A percentile compares a stretch with the other conserved stretches of the same genome.
Evolutionary conservation across 2,797 vertebrate species (phyloP).

Genomic region (Coilia nasus): DNA sequence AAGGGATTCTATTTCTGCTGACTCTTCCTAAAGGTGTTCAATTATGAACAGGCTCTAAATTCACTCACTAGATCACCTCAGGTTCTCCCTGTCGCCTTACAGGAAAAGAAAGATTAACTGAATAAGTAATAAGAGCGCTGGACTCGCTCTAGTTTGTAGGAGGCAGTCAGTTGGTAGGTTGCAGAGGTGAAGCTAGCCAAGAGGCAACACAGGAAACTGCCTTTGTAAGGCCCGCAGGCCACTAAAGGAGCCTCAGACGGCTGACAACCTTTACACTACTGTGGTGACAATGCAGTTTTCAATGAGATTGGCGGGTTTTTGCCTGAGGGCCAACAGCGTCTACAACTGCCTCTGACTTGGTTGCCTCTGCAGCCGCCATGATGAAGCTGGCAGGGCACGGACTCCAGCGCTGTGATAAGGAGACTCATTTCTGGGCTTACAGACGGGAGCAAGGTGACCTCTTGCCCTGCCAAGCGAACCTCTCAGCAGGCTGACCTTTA

Average conservation of each 20-base stretch:
- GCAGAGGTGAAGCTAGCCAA: no score
- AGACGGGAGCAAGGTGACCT: neutral
- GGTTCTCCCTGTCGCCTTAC: neutral
- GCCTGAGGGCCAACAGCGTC: no score
- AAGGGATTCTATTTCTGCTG: conserved; percentile 34
- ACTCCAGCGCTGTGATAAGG: neutral
- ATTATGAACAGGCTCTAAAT: conserved; percentile 29
- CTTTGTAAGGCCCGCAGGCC: no score
- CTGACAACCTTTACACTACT: no score
- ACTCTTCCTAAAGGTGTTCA: conserved; percentile 21
- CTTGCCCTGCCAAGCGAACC: neutral
- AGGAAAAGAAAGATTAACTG: neutral
- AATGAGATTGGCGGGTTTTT: no score
- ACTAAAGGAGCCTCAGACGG: no score
- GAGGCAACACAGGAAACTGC: no score
- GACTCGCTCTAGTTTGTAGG: neutral
- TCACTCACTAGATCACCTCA: neutral
- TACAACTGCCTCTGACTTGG: no score
- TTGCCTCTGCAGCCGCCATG: neutral
- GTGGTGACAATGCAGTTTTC: no score
- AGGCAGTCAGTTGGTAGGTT: neutral
- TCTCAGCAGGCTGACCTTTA: neutral
- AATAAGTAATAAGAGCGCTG: neutral
- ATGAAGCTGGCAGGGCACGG: neutral
- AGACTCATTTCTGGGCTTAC: neutral